phyloP scores from a whole-genome alignment of 2,113 vertebrate species.

The Microtus richardsoni region DNA sequence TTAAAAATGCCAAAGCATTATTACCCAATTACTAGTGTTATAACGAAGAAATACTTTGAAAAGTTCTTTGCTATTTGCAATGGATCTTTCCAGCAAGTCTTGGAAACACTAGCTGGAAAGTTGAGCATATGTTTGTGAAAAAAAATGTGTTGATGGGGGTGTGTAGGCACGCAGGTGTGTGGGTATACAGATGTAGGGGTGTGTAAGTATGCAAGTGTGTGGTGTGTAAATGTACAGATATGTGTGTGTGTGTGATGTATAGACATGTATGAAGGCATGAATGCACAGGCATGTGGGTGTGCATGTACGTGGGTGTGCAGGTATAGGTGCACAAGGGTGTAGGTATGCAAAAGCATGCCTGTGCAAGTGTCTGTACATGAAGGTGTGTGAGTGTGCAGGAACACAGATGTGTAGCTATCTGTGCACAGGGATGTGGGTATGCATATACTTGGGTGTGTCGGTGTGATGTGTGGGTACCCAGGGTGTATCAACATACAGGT shows the following conservation, averaged over 20 bases:
- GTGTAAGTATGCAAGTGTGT: not conserved
- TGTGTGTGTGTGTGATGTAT: not conserved
- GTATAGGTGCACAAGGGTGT: not conserved
- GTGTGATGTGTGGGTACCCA: not conserved
- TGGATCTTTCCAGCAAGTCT: not conserved
- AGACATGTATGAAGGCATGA: too few relatives aligned
- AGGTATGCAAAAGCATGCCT: not conserved
- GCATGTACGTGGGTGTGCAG: not conserved
- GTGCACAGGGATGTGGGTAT: not conserved
- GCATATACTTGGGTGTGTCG: not conserved
- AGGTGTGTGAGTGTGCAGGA: not conserved
- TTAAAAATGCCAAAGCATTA: slow-evolving; percentile 47
- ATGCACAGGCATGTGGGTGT: not conserved
- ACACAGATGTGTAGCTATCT: too few relatives aligned
- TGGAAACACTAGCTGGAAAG: not conserved
- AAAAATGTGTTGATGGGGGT: not conserved
- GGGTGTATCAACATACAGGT: too few relatives aligned
- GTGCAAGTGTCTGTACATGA: not conserved
- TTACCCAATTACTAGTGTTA: not conserved
- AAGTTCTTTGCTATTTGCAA: not conserved
- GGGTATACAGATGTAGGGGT: not conserved
- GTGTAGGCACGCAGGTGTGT: not conserved
- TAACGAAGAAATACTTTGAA: not conserved
- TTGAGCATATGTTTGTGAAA: not conserved
- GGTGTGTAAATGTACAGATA: not conserved